These are phyloP conservation scores for Macaca nemestrina DNA, from an alignment of 2,113 vertebrate species.

Conservation along the genomic window DNA sequence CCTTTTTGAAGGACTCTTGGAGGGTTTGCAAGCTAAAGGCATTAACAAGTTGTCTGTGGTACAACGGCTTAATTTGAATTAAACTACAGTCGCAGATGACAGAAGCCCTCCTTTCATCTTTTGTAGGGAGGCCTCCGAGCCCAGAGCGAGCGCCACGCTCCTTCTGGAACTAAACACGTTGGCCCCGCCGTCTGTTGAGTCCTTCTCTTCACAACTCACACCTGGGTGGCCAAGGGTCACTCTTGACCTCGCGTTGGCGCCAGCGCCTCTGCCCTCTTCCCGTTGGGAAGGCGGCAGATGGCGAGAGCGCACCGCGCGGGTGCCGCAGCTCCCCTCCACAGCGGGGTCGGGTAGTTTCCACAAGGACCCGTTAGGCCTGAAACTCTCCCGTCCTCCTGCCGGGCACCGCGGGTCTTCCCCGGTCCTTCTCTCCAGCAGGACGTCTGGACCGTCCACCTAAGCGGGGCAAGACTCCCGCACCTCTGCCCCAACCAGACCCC, in stretches of 20 bases:
- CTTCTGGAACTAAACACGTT: slow-evolving; percentile 62
- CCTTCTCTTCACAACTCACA: slow-evolving; percentile 35
- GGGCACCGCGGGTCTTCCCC: background rate
- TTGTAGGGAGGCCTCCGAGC: slow-evolving; percentile 57
- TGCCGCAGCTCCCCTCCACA: background rate
- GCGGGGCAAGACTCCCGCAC: background rate
- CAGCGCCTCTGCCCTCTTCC: background rate
- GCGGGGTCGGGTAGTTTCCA: background rate
- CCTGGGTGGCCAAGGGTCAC: slow-evolving; percentile 65
- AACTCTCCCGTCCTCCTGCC: background rate
- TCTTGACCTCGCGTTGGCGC: background rate
- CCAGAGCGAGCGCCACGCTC: slow-evolving; percentile 46
- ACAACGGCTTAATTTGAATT: slow-evolving; percentile 64
- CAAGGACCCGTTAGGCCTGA: background rate
- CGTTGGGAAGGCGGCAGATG: slow-evolving; percentile 55
- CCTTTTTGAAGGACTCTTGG: background rate
- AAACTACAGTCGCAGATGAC: slow-evolving; percentile 51
- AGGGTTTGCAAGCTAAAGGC: background rate
- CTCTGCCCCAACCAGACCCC: background rate
- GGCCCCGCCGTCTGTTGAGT: slow-evolving; percentile 59
- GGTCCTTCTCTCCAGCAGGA: too few relatives aligned
- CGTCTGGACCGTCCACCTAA: background rate
- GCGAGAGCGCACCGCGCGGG: background rate
- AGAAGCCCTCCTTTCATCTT: slow-evolving; percentile 69
- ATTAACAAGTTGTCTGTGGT: slow-evolving; percentile 21